A percentile compares a stretch with the other conserved stretches of the same genome.
Conservation (phyloP, 2,888 invertebrate species). For the Amiota minor region DNA sequence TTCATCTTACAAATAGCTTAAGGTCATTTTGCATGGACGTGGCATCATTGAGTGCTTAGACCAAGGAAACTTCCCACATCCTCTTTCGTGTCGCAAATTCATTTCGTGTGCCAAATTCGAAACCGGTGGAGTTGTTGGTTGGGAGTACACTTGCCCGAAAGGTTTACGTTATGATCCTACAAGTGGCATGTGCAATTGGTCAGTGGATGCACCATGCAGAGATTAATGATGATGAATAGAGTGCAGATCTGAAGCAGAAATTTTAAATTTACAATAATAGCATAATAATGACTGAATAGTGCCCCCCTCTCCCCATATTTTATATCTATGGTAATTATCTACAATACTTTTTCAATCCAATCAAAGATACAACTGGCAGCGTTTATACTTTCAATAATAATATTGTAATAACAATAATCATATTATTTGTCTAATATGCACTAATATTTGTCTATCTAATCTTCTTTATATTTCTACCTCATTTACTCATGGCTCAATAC, state of each 20-base stretch:
- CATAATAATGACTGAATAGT: slow-evolving; percentile 50
- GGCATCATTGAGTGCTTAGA: slow-evolving; percentile 89
- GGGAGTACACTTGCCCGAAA: slow-evolving; percentile 91
- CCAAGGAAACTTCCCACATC: slow-evolving; percentile 93
- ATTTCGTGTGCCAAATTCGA: slow-evolving; percentile 91
- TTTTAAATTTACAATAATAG: too few relatives aligned
- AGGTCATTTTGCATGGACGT: slow-evolving; percentile 78
- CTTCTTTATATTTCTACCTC: too few relatives aligned
- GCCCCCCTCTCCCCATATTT: neutral
- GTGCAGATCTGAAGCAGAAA: neutral
- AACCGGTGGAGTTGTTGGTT: slow-evolving; percentile 84
- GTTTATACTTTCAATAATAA: too few relatives aligned
- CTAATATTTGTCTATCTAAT: too few relatives aligned
- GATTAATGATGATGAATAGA: slow-evolving; percentile 71
- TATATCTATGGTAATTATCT: too few relatives aligned
- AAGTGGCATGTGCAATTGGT: slow-evolving; percentile 93
- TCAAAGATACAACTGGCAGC: too few relatives aligned
- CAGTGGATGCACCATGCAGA: slow-evolving; percentile 85
- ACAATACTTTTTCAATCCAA: too few relatives aligned
- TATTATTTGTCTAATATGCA: too few relatives aligned
- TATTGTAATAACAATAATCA: too few relatives aligned
- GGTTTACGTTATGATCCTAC: slow-evolving; percentile 91
- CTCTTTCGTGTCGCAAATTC: slow-evolving; percentile 91
- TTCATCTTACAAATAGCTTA: slow-evolving; percentile 59
- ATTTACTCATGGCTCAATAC: too few relatives aligned